These are phyloP conservation scores for Ophraella communa DNA, from an alignment of 2,888 invertebrate species.

Conservation along the genomic window DNA sequence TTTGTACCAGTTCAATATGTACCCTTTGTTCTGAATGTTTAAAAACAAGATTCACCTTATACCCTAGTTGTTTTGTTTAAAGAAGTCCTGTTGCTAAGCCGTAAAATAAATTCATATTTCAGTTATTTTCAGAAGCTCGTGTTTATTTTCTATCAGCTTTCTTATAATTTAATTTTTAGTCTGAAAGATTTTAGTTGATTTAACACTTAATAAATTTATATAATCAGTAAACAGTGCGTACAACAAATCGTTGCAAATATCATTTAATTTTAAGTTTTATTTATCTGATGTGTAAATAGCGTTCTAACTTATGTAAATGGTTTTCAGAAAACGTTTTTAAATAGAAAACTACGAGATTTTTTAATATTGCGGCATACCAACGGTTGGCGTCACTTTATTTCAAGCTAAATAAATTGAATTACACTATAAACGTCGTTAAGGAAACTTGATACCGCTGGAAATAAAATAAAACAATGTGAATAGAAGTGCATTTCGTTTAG, in stretches of 20 bases:
- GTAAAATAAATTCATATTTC: constrained; percentile 1
- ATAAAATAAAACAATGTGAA: no score
- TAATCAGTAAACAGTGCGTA: constrained; percentile 29
- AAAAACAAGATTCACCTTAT: no score
- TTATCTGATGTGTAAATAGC: constrained; percentile 14
- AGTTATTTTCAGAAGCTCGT: constrained; percentile 20
- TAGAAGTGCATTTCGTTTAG: no score
- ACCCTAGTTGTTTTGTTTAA: neutral
- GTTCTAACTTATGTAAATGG: constrained; percentile 11
- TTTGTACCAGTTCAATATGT: no score
- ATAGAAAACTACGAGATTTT: neutral
- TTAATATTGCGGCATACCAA: neutral
- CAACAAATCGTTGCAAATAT: constrained; percentile 25
- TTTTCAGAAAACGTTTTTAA: constrained; percentile 12
- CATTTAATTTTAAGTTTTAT: constrained; percentile 23
- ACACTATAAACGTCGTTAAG: neutral
- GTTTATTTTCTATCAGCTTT: constrained; percentile 28
- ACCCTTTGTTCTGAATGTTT: no score
- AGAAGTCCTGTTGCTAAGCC: neutral
- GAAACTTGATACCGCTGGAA: no score
- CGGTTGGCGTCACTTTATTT: neutral
- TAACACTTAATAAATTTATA: constrained; percentile 28
- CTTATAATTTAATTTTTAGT: constrained; percentile 26
- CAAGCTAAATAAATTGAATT: neutral
- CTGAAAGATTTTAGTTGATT: constrained; percentile 29